These are phyloP conservation scores for Philereme vetulata DNA, from an alignment of 2,888 invertebrate species.

Conservation along the genomic window DNA sequence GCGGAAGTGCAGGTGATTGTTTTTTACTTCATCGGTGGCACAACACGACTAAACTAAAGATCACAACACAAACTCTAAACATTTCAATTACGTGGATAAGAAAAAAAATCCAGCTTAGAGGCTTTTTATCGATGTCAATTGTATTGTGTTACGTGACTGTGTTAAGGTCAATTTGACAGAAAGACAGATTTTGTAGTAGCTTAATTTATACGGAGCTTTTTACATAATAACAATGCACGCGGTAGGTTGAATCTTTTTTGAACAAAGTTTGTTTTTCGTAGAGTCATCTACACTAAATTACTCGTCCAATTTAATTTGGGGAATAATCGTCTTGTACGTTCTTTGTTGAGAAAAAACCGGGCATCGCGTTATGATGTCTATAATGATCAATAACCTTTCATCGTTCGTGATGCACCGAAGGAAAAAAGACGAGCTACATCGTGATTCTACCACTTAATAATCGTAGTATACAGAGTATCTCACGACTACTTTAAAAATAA, in stretches of 20 bases:
- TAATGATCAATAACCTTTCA: constrained; percentile 78
- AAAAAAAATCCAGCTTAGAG: constrained; percentile 42
- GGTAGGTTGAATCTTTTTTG: constrained; percentile 67
- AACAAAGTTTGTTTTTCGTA: constrained; percentile 43
- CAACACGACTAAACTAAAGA: constrained; percentile 32
- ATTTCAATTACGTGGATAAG: constrained; percentile 28
- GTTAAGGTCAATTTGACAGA: constrained; percentile 67
- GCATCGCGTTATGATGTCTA: constrained; percentile 67
- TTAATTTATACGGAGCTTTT: constrained; percentile 24
- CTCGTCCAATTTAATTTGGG: constrained; percentile 53
- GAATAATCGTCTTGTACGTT: constrained; percentile 60
- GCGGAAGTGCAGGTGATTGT: constrained; percentile 63
- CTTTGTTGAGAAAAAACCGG: constrained; percentile 58
- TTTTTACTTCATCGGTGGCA: constrained; percentile 39
- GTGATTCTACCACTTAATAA: constrained; percentile 82
- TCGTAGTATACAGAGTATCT: constrained; percentile 76
- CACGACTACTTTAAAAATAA: constrained; percentile 81
- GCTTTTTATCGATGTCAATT: constrained; percentile 52
- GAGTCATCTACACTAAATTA: constrained; percentile 48
- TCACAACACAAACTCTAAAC: constrained; percentile 30
- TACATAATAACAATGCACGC: constrained; percentile 62
- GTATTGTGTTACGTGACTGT: constrained; percentile 66
- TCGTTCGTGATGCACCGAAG: constrained; percentile 64
- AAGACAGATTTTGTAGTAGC: constrained; percentile 45
- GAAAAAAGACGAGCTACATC: constrained; percentile 64